Evolutionary conservation across 1,140 invertebrate genomes (phyloP), one percentile per base, ranked within the genome.

Genomic region (Sinonovacula constricta): DNA sequence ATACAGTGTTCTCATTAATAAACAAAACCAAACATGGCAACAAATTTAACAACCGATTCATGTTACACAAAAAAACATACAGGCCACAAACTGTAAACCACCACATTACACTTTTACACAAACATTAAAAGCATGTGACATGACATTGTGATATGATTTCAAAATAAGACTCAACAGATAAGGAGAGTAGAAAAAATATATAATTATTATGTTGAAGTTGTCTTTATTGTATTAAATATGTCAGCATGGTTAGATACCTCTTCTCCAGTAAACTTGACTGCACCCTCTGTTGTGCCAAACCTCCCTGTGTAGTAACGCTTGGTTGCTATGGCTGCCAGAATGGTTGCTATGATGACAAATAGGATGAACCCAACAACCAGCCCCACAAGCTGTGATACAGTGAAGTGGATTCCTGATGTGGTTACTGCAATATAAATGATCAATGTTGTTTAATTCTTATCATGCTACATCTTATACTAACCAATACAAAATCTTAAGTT

Each of bases 361-460:
- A 83, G 3, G 2, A 83, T 14, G 18, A 86, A 28, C 10, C 85
- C 83, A 31, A 82, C 53, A 10, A 83, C 63, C 14, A 86, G 28
- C 12, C 83, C 83, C 22, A 39, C 78, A 18, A 84, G 39, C 45
- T 81, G 74, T n/a, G 74, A 78, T 3, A 22, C 39, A 28, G 77
- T 81, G 33, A 86, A 49, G 4, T 69, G 49, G 12, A 76, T 45
- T 18, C 31, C 76, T 36, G 39, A 15, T 57, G 39, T 14, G 12
- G 51, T 49, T 18, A 74, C 28, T 49, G 33, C 5, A 53, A 54
- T 22, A 53, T 31, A 45, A 39, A 12, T 22, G 49, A 22, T 31
- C 3, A 5, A 15, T 59, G 3, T n/a, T n/a, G n/a, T n/a, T n/a
- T n/a, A n/a, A n/a, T n/a, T n/a, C n/a, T n/a, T n/a, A n/a, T n/a